Evolutionary conservation across 92 coral and sea anemone species (phyloP).

Genomic region (Porites cylindrica): DNA sequence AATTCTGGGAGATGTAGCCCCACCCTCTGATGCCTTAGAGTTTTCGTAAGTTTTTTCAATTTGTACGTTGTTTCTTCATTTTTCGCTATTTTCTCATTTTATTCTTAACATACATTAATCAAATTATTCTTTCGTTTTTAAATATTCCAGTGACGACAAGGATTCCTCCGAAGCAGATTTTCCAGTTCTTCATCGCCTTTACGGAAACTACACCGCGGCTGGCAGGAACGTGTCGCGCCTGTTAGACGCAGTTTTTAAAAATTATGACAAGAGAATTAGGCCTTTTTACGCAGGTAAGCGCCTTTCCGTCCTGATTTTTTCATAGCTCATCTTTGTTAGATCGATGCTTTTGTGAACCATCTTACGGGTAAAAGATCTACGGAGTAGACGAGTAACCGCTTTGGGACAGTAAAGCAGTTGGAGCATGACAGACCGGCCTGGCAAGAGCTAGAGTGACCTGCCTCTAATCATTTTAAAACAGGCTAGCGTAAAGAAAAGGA

Average conservation of each 20-base stretch:
- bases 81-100: not conserved
- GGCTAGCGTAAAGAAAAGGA: no score
- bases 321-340: no score
- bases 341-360: no score
- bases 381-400: no score
- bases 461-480: no score
- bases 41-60: slow-evolving; percentile 5
- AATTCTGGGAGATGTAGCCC: slow-evolving; percentile 35
- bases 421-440: no score
- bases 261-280: slow-evolving; percentile 82
- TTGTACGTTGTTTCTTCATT: not conserved
- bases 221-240: slow-evolving; percentile 79
- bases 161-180: slow-evolving; percentile 1
- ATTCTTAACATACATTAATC: not conserved
- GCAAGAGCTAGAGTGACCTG: no score
- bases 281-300: slow-evolving; percentile 87
- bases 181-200: slow-evolving; percentile 34
- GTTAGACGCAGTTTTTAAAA: slow-evolving; percentile 71
- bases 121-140: no score
- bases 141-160: not conserved
- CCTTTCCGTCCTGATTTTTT: no score
- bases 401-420: no score
- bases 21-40: slow-evolving; percentile 22
- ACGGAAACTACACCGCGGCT: slow-evolving; percentile 52
- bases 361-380: no score